Evolutionary conservation across 1,140 invertebrate genomes (phyloP), one percentile per base, ranked within the genome.

Genomic region (Drosophila dunni): DNA sequence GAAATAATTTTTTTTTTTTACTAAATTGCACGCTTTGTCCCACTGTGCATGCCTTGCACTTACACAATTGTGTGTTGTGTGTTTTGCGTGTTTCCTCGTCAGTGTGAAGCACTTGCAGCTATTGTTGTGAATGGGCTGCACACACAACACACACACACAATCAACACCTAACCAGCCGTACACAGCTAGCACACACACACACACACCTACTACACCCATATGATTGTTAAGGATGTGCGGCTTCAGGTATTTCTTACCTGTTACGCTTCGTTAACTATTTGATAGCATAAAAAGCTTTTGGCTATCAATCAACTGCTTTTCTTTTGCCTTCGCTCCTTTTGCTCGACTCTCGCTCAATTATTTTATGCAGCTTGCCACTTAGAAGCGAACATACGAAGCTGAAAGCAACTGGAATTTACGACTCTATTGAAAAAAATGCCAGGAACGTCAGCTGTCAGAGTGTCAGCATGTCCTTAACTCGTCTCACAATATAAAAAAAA

Each of bases 211-310:
- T 13, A 42, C 24, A 44, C 13, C 42, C 13, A 34, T 10, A 34
- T 13, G 15, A n/a, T 3, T 20, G 58, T 17, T 17, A 40, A 44
- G 36, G 38, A 51, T 54, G 15, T 63, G 33, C 20, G 60, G 29
- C 46, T 68, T 61, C n/a, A 34, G 45, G 67, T 54, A 65, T 81
- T 65, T 63, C 40, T 67, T 69, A 85, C 81, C 82, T 85, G 81
- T 85, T 85, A 86, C 82, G 75, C 81, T 85, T 85, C 81, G 81
- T 85, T 85, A 85, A 81, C 82, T 85, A 84, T 85, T 76, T 75
- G 75, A 68, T 78, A 65, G 75, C 69, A 85, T 79, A 86, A 88
- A 79, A 78, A 82, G 82, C 82, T 82, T 86, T 88, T 79, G 83
- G 82, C 82, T 73, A 86, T 86, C 82, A 86, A 86, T 86, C 82